Conservation (phyloP, 2,888 invertebrate genomes). For the Caradrina kadenii region DNA sequence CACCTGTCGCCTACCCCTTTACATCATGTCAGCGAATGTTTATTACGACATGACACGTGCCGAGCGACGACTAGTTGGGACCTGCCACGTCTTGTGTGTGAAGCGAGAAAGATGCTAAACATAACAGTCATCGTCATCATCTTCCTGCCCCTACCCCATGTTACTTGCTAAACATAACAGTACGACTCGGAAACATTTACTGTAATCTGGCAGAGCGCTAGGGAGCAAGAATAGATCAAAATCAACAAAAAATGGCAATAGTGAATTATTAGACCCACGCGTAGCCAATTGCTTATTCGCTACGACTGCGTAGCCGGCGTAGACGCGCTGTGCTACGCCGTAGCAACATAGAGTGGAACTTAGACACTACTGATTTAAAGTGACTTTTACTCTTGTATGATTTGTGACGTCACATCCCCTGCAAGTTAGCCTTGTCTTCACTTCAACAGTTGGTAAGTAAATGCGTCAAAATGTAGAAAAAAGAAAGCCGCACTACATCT, state of each 20-base stretch:
- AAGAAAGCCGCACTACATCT: no score
- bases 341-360: constrained; percentile 1
- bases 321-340: constrained; percentile 12
- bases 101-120: not conserved
- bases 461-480: no score
- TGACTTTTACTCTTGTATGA: not conserved
- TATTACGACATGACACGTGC: constrained; percentile 16
- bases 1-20: constrained; percentile 17
- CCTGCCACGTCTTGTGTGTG: not conserved
- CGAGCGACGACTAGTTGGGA: not conserved
- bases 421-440: not conserved
- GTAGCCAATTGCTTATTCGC: constrained; percentile 16
- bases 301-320: constrained; percentile 13
- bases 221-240: no score
- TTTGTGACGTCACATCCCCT: not conserved
- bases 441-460: no score
- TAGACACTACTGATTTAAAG: no score
- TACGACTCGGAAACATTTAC: no score
- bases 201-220: no score
- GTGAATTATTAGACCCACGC: not conserved
- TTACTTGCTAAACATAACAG: not conserved
- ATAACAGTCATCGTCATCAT: no score
- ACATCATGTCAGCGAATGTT: constrained; percentile 8
- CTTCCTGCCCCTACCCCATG: no score
- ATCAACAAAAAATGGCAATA: not conserved